Base-by-base conservation (phyloP, 2,113 vertebrate genomes). In the Uria lomvia region DNA sequence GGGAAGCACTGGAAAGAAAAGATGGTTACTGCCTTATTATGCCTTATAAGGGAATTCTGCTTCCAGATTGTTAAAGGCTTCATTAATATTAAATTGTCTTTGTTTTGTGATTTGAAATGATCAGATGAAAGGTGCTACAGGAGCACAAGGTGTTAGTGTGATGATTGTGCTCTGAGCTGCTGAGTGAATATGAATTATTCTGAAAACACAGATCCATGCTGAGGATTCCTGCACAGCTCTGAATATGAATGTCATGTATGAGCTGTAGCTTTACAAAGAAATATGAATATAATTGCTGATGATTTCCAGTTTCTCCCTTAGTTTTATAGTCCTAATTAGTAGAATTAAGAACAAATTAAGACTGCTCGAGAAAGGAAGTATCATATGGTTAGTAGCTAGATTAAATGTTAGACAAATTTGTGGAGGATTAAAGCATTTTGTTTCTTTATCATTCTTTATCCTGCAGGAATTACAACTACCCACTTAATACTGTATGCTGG, bases 391-490 rank as follows among this genome's bases (percentile, higher is more conserved):
- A 96, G 91, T 94, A 88, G 95, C 91, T 95, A 94, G 96, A 97
- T 97, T 97, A 97, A 95, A 95, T 90, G 60, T 86, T 87, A 90
- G 94, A 93, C 73, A 95, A 96, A 96, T 96, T 97, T 92, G 83
- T 74, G 59, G 63, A 92, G 92, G 96, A 96, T 98, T 97, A 97
- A 94, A 96, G 96, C 88, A 85, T 98, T 97, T 96, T 95, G 67
- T 94, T 97, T 97, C 93, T 97, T 97, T 95, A 96, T 96, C 73
- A 88, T 97, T 97, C 91, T 96, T 97, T 96, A 96, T 97, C 96
- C 91, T 77, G 36, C 73, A 86, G 94, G 97, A 98, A 97, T 98
- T 97, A 97, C 97, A 96, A 96, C 96, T 95, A 73, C 71, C 60
- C 77, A 82, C 71, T 95, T 97, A 97, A 97, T 97, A 88, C 92